Percentiles rank a stretch among this genome's conserved stretches.
Conservation (phyloP, 2,113 vertebrate species). For the Sclerurus mexicanus region DNA sequence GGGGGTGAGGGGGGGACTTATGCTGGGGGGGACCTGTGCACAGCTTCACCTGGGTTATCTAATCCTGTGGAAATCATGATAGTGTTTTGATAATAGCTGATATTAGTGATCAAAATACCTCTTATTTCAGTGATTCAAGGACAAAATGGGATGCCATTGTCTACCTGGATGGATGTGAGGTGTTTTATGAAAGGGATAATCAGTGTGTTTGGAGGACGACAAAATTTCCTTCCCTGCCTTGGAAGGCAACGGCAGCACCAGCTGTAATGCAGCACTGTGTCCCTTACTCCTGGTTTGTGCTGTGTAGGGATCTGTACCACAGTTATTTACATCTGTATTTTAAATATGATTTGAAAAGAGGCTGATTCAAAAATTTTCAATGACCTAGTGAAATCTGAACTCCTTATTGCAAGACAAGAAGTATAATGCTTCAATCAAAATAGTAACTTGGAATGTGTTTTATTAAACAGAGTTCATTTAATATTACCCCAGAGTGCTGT, state of each 20-base stretch:
- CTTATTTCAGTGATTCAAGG: background rate
- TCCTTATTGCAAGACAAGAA: background rate
- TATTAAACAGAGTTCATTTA: slow-evolving; percentile 31
- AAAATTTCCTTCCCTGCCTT: background rate
- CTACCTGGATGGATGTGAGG: background rate
- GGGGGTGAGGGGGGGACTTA: background rate
- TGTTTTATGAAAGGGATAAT: background rate
- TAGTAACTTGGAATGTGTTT: slow-evolving; percentile 51
- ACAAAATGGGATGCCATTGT: background rate
- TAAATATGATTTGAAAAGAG: background rate
- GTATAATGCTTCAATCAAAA: slow-evolving; percentile 9
- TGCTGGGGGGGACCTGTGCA: background rate
- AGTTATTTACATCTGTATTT: background rate
- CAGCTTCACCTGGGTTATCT: background rate
- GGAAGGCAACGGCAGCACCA: background rate
- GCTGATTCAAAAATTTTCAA: background rate
- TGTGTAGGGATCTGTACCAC: background rate
- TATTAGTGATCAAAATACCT: background rate
- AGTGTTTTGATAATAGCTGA: background rate
- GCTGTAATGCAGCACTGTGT: background rate
- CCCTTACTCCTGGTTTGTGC: background rate
- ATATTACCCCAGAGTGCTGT: slow-evolving; percentile 22
- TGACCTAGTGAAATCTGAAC: slow-evolving; percentile 22
- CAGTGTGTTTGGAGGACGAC: background rate
- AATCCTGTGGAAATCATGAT: background rate